A percentile compares a stretch with the other conserved stretches of the same genome.
phyloP scores from a whole-genome alignment of 2,888 invertebrate species.

The Trichacis sp. region DNA sequence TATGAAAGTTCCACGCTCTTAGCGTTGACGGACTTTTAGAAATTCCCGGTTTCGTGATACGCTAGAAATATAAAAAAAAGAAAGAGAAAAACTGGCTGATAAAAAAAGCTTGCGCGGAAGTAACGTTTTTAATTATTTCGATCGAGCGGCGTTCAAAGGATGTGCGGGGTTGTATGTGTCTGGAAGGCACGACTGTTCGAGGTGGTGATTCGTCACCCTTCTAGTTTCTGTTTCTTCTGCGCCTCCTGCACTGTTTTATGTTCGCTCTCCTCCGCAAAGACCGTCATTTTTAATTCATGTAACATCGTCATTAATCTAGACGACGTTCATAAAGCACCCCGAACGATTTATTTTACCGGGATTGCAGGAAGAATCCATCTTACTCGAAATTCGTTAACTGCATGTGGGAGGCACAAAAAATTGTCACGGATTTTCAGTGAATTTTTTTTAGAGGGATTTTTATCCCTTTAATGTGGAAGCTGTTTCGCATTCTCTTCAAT shows the following conservation, averaged over 20 bases:
- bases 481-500: too few relatives aligned
- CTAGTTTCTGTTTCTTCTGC: conserved; percentile 25
- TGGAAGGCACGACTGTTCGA: conserved; percentile 4
- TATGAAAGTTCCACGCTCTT: conserved; percentile 19
- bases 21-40: conserved; percentile 29
- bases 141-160: not conserved
- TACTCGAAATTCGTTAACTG: conserved; percentile 8
- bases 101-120: conserved; percentile 11
- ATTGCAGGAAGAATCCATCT: conserved; percentile 9
- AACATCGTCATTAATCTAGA: conserved; percentile 33
- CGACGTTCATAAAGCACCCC: conserved; percentile 18
- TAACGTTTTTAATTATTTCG: not conserved
- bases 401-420: not conserved
- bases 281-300: conserved; percentile 38
- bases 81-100: conserved; percentile 7
- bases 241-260: conserved; percentile 21
- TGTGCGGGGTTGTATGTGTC: not conserved
- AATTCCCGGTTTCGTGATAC: conserved; percentile 17
- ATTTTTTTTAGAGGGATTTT: not conserved
- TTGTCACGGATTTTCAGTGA: not conserved
- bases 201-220: conserved; percentile 33
- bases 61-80: conserved; percentile 14
- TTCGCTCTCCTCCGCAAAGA: conserved; percentile 16
- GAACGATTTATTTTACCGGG: conserved; percentile 33
- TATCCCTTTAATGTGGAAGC: not conserved